A percentile compares a stretch with the other conserved stretches of the same genome.
phyloP scores from a whole-genome alignment of 2,797 vertebrate species.

The Scolopax rusticola region DNA sequence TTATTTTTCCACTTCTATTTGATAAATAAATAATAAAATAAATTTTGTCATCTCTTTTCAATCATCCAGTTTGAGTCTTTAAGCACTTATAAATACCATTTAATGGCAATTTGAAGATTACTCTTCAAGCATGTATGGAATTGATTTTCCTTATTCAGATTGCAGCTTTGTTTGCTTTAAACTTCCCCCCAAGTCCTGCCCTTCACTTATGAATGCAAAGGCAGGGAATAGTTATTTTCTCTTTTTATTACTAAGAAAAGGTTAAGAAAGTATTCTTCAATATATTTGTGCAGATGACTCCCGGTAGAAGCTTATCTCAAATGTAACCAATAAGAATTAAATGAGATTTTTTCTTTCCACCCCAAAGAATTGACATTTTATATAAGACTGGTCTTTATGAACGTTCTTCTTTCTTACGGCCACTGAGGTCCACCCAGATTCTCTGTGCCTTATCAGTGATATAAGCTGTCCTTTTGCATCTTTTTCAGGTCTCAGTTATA shows the following conservation, averaged over 20 bases:
- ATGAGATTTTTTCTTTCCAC: neutral
- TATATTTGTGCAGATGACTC: neutral
- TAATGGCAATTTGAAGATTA: neutral
- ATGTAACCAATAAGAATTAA: neutral
- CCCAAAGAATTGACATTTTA: neutral
- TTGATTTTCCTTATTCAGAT: neutral
- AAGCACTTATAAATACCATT: neutral
- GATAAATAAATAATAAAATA: neutral
- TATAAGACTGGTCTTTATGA: neutral
- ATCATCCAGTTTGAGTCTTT: neutral
- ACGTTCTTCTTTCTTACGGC: neutral
- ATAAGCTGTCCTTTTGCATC: neutral
- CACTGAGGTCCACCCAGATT: neutral
- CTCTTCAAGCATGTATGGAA: neutral
- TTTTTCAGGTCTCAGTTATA: neutral
- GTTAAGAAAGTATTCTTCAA: slow-evolving; percentile 29
- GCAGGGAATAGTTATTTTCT: neutral
- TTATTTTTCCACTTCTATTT: neutral
- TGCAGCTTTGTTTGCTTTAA: neutral
- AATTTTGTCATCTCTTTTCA: neutral
- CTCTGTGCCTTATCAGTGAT: neutral
- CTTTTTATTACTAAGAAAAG: slow-evolving; percentile 17
- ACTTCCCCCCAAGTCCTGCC: rapidly evolving
- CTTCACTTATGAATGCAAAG: neutral
- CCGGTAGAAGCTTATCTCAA: neutral